These are phyloP conservation scores for Ephestia elutella DNA, from an alignment of 1,140 invertebrate genomes.

Conservation along the genomic window DNA sequence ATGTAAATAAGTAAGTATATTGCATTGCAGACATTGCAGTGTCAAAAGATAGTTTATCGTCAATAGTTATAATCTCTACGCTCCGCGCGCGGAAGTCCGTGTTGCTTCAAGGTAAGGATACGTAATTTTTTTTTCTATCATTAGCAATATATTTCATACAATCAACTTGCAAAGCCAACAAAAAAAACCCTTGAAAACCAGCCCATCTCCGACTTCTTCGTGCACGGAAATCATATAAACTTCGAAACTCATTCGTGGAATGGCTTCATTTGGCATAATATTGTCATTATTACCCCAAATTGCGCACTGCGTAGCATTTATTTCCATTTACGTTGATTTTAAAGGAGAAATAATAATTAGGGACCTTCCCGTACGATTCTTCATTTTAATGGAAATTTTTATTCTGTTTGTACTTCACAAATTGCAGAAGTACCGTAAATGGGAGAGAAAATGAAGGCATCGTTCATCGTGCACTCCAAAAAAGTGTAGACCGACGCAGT, in stretches of 20 bases:
- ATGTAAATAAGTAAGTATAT: too few species aligned
- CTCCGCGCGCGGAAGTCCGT: too few species aligned
- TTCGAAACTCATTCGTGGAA: conserved; percentile 18
- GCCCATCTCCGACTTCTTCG: not conserved
- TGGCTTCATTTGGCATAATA: conserved; percentile 17
- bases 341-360: conserved; percentile 10
- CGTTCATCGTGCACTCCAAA: not conserved
- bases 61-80: too few species aligned
- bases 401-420: conserved; percentile 9
- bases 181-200: not conserved
- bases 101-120: too few species aligned
- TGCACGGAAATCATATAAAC: conserved; percentile 5
- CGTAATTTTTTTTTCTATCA: too few species aligned
- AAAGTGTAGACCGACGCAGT: not conserved
- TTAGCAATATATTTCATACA: too few species aligned
- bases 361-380: conserved; percentile 5
- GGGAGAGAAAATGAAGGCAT: not conserved
- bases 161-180: too few species aligned
- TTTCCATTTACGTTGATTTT: conserved; percentile 12
- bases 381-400: conserved; percentile 9
- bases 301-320: conserved; percentile 7
- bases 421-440: conserved; percentile 7
- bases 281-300: conserved; percentile 7
- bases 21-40: too few species aligned
- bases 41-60: too few species aligned